Evolutionary conservation across 2,888 invertebrate species (phyloP), one percentile per base, ranked within the genome.

Genomic region (Loripinus fragilis): DNA sequence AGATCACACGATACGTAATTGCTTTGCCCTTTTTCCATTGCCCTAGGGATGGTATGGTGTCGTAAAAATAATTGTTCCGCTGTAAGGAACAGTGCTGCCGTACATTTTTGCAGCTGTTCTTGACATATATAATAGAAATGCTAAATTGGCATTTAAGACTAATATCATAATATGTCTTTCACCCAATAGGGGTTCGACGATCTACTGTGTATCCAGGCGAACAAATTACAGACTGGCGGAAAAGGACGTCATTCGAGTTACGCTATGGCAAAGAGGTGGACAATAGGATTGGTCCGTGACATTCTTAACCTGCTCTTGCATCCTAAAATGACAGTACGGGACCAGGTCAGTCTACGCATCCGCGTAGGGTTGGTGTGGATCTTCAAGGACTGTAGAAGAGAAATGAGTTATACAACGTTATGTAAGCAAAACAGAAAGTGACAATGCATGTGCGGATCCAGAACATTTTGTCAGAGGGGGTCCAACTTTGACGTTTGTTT

Each of bases 151-250:
- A 33, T 60, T 60, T 60, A 60, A 17, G n/a, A 33, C 17, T 17
- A 60, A 30, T 33, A 10, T 17, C 60, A 23, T 20, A 60, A 23
- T 5, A 17, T 33, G 60, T 33, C 33, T 60, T 17, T 60, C 30
- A 60, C 30, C 33, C 33, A 60, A 60, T 33, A 30, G 60, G 33
- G 33, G 30, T 60, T 17, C 33, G 33, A 33, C 30, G 33, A 8
- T 33, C 8, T 5, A 17, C 10, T 2, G 25, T 52, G 52, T 52
- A 52, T 25, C 52, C 25, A 52, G 33, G 60, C 30, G 60, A 60
- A 30, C 60, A 60, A 45, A 60, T 60, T 60, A 60, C 60, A 30
- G 33, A 60, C 7, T 33, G 60, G 33, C 60, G 60, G 60, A 60
- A 60, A 60, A 8, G 7, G 25, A 20, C 52, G 52, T 52, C 52